phyloP scores from a whole-genome alignment of 2,888 invertebrate species.

The Bombyx huttoni region DNA sequence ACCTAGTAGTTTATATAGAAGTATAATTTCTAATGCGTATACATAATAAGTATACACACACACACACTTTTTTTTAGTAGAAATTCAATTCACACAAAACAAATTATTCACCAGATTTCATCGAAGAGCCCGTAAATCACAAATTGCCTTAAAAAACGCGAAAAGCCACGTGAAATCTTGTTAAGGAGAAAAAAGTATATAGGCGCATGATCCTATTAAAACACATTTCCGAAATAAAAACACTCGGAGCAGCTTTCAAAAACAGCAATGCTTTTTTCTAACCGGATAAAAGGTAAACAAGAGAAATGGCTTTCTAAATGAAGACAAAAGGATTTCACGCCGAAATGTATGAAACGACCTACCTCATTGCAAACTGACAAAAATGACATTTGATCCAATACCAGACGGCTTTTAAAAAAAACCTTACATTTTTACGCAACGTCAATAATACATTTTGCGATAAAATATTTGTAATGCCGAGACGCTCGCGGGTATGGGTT shows the following conservation, averaged over 20 bases:
- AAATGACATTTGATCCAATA: conserved; percentile 35
- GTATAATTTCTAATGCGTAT: too few relatives aligned
- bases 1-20: too few relatives aligned
- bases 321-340: conserved; percentile 41
- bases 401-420: not conserved
- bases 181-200: not conserved
- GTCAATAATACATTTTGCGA: too few relatives aligned
- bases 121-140: not conserved
- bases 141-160: not conserved
- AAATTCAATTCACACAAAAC: not conserved
- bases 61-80: too few relatives aligned
- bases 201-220: conserved; percentile 14
- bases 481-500: too few relatives aligned
- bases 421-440: too few relatives aligned
- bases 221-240: conserved; percentile 20
- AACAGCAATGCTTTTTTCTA: conserved; percentile 16
- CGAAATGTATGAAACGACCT: conserved; percentile 25
- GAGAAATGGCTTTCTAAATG: conserved; percentile 49
- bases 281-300: conserved; percentile 42
- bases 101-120: not conserved
- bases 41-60: too few relatives aligned
- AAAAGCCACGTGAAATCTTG: not conserved
- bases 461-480: too few relatives aligned
- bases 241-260: conserved; percentile 15
- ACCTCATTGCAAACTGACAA: conserved; percentile 27